A percentile compares a stretch with the other conserved stretches of the same genome.
These are phyloP conservation scores for Macropus fuliginosus DNA, from an alignment of 2,797 vertebrate species.

Conservation along the genomic window DNA sequence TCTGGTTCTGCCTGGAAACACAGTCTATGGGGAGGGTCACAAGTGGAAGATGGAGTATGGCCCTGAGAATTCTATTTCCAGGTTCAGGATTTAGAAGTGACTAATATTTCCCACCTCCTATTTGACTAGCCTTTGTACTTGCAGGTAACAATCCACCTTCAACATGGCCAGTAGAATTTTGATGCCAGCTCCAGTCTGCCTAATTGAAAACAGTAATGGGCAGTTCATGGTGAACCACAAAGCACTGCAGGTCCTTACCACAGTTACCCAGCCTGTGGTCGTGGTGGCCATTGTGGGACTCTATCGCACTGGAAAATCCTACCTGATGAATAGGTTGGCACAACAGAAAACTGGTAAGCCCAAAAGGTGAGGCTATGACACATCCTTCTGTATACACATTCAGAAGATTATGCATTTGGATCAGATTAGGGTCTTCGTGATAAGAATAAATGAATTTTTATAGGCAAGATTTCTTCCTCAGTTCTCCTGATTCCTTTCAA, in stretches of 20 bases:
- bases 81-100: neutral
- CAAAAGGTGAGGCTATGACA: neutral
- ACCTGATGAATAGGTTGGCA: slow-evolving; percentile 85
- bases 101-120: neutral
- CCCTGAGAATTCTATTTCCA: neutral
- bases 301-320: slow-evolving; percentile 85
- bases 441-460: neutral
- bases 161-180: neutral
- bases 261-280: slow-evolving; percentile 78
- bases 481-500: neutral
- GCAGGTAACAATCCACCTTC: neutral
- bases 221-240: slow-evolving; percentile 55
- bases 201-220: slow-evolving; percentile 76
- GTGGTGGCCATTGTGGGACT: slow-evolving; percentile 84
- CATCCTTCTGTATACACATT: neutral
- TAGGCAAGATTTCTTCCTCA: neutral
- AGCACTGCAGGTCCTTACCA: slow-evolving; percentile 73
- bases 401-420: neutral
- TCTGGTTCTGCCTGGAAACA: neutral
- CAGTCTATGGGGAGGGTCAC: neutral
- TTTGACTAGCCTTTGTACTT: neutral
- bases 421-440: neutral
- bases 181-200: slow-evolving; percentile 69
- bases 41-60: neutral
- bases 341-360: slow-evolving; percentile 74